Evolutionary conservation across 1,140 invertebrate genomes (phyloP).

Genomic region (Tyrophagus putrescentiae): DNA sequence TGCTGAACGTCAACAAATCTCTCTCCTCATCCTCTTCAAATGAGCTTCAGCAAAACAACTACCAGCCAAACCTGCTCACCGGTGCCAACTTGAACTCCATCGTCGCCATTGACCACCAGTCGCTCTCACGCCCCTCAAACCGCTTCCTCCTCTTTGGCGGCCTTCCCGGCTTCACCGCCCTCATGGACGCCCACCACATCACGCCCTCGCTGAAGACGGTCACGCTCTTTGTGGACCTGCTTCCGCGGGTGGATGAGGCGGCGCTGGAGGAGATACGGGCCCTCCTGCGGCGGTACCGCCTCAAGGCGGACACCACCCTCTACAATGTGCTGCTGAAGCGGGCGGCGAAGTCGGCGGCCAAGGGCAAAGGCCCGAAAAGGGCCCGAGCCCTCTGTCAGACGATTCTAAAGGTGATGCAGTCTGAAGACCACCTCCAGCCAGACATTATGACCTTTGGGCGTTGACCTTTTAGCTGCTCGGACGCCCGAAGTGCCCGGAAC

Average conservation of each 20-base stretch:
- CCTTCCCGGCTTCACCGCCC: conserved; percentile 48
- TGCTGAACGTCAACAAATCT: too few relatives aligned
- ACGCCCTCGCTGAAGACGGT: conserved; percentile 61
- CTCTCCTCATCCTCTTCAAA: conserved; percentile 20
- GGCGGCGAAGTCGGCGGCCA: conserved; percentile 46
- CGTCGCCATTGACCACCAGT: conserved; percentile 21
- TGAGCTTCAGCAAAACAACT: neutral
- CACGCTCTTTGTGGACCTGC: conserved; percentile 52
- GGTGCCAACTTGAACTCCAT: neutral
- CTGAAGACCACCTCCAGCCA: conserved; percentile 43
- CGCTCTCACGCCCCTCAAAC: conserved; percentile 3
- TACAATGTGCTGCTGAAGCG: conserved; percentile 73
- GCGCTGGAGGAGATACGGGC: conserved; percentile 45
- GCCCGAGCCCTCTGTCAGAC: conserved; percentile 48
- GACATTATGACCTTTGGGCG: conserved; percentile 70
- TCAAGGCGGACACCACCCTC: conserved; percentile 59
- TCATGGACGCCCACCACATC: conserved; percentile 50
- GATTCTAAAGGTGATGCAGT: conserved; percentile 47
- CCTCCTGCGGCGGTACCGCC: conserved; percentile 41
- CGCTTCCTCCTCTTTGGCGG: conserved; percentile 62
- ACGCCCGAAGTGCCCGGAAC: conserved; percentile 40
- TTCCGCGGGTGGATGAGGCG: conserved; percentile 51
- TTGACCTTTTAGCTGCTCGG: conserved; percentile 57
- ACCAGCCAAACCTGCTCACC: neutral
- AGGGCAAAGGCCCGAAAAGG: too few relatives aligned